Percentiles rank a stretch among this genome's conserved stretches.
These are phyloP conservation scores for Anhinga rufa DNA, from an alignment of 2,113 vertebrate species.

Conservation along the genomic window DNA sequence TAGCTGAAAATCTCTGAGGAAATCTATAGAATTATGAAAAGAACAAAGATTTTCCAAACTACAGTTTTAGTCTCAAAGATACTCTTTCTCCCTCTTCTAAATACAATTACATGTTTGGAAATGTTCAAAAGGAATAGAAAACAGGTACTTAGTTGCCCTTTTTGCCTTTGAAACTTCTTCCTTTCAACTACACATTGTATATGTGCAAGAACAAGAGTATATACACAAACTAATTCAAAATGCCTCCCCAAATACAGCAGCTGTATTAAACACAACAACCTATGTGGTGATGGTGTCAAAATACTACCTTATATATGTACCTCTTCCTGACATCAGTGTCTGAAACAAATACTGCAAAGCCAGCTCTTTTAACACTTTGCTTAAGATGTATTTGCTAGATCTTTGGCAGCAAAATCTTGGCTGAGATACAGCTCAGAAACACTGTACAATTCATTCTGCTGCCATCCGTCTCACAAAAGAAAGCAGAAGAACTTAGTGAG, in stretches of 20 bases:
- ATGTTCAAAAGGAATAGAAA: not conserved
- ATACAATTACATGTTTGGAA: not conserved
- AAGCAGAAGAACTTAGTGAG: conserved; percentile 37
- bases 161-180: not conserved
- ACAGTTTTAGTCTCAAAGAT: not conserved
- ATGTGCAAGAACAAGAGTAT: not conserved
- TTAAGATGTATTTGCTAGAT: not conserved
- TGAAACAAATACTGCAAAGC: not conserved
- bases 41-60: not conserved
- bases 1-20: not conserved
- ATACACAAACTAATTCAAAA: not conserved
- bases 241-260: not conserved
- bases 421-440: conserved; percentile 22
- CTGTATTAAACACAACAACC: not conserved
- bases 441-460: conserved; percentile 31
- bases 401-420: conserved; percentile 19
- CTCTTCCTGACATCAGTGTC: not conserved
- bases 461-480: conserved; percentile 40
- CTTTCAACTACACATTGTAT: not conserved
- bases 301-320: not conserved
- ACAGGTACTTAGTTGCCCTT: not conserved
- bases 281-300: not conserved
- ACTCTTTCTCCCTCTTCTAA: not conserved
- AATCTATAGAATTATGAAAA: not conserved
- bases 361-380: not conserved